Evolutionary conservation across 2,888 invertebrate genomes (phyloP), one percentile per base, ranked within the genome.

Genomic region (Idaea dimidiata): DNA sequence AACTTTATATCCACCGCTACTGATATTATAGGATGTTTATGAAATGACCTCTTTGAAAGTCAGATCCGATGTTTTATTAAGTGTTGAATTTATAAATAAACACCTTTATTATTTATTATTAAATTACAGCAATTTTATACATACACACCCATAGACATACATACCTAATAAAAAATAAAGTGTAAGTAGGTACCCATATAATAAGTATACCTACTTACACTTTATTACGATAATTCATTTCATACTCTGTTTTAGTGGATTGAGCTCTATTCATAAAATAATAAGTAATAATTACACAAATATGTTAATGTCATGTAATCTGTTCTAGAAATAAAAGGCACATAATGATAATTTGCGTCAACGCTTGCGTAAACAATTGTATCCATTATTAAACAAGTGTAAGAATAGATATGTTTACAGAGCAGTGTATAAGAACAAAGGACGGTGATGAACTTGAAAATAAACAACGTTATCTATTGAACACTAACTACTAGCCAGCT

Each of bases 391-490:
- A 76, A 76, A 74, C 73, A 73, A 75, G 75, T 71, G 73, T 75
- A 65, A 71, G 70, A 76, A 76, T 68, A 73, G 73, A 67, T 77
- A 74, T 74, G 78, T 82, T 83, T 79, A 80, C 72, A 76, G 74
- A 76, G 71, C 69, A 72, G 67, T 73, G 68, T 70, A 69, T 65
- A 72, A 68, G 81, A 82, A 82, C 80, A 82, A 82, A 80, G 76
- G 76, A 81, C 75, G 76, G 81, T 81, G 81, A 82, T 83, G 79
- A 84, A 83, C 82, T 81, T 82, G 79, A 82, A 81, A 77, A 78
- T 77, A 81, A 82, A 84, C 77, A 80, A 73, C 70, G 75, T 78
- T 79, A 77, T 78, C 74, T 78, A 75, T 77, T 72, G 66, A 74
- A 64, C 68, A 69, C 74, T 74, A 77, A 80, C 78, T 72, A 69